Percentiles rank a stretch among this genome's conserved stretches.
Evolutionary conservation across 2,888 invertebrate genomes (phyloP).

Genomic region (Saturnia pavonia): DNA sequence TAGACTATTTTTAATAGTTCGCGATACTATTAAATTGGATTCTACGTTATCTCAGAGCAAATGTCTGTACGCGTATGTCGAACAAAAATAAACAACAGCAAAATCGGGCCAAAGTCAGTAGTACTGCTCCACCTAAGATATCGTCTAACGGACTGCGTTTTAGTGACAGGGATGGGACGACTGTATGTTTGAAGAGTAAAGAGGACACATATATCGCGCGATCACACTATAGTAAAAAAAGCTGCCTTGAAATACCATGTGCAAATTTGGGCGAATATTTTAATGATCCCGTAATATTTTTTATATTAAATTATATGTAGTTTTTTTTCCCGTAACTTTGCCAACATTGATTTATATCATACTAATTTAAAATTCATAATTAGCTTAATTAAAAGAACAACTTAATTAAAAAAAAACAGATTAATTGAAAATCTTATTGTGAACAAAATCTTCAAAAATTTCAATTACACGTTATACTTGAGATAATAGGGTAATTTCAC

Average conservation of each 20-base stretch:
- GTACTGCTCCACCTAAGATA: neutral
- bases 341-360: too few relatives aligned
- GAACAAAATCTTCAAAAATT: too few relatives aligned
- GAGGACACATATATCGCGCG: neutral
- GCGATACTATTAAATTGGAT: neutral
- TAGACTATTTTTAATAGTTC: slow-evolving; percentile 5
- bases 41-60: neutral
- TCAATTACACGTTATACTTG: too few relatives aligned
- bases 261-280: neutral
- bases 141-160: neutral
- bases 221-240: neutral
- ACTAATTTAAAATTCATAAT: too few relatives aligned
- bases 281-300: neutral
- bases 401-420: too few relatives aligned
- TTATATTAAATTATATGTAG: neutral
- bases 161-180: slow-evolving; percentile 2
- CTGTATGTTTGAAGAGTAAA: neutral
- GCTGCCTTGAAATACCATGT: neutral
- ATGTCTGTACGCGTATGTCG: neutral
- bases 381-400: too few relatives aligned
- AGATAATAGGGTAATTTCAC: too few relatives aligned
- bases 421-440: too few relatives aligned
- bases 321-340: neutral
- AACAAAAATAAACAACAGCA: neutral
- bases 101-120: neutral